These are phyloP conservation scores for Eustalomyia histrio DNA, from an alignment of 2,888 invertebrate species.

Conservation along the genomic window DNA sequence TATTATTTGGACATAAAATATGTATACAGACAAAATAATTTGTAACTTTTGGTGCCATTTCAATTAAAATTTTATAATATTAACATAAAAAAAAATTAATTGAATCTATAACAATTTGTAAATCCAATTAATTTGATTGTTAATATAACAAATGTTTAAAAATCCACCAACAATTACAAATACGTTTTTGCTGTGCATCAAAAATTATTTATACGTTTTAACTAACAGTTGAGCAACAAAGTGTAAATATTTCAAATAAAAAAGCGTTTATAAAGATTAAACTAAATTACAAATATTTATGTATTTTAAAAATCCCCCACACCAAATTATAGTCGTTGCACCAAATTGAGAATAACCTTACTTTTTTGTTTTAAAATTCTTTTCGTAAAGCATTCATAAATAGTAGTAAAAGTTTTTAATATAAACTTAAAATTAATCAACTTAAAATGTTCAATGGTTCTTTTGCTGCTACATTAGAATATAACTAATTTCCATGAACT, in stretches of 20 bases:
- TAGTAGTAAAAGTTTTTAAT: neutral
- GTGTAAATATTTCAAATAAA: neutral
- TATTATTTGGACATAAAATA: too few relatives aligned
- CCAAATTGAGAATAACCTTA: slow-evolving; percentile 56
- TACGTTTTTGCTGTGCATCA: too few relatives aligned
- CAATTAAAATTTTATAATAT: too few relatives aligned
- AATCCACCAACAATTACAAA: too few relatives aligned
- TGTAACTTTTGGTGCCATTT: too few relatives aligned
- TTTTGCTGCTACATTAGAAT: neutral
- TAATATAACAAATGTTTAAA: too few relatives aligned
- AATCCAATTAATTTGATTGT: too few relatives aligned
- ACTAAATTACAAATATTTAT: slow-evolving; percentile 5
- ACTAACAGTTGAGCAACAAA: neutral
- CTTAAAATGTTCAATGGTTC: slow-evolving; percentile 8
- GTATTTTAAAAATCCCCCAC: slow-evolving; percentile 41
- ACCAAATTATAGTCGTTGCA: slow-evolving; percentile 63
- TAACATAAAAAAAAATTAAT: too few relatives aligned
- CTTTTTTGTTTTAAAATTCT: neutral
- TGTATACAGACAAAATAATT: too few relatives aligned
- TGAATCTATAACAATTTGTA: too few relatives aligned
- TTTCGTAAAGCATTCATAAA: neutral
- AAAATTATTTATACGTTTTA: neutral
- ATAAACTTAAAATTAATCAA: slow-evolving; percentile 6
- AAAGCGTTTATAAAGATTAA: neutral
- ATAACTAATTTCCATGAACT: too few relatives aligned